phyloP scores from a whole-genome alignment of 2,888 invertebrate species.

The Dendrolimus houi region DNA sequence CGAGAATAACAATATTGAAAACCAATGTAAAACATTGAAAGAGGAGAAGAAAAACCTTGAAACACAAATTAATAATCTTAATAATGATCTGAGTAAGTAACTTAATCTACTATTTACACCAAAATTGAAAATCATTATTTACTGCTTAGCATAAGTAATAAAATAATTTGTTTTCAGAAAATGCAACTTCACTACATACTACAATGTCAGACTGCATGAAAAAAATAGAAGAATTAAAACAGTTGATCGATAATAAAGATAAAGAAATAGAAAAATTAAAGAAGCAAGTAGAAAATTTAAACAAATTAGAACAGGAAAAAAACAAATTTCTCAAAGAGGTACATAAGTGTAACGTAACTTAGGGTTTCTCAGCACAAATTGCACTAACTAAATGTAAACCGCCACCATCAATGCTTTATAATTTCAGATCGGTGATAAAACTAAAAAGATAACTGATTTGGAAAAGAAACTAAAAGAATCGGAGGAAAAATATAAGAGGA shows the following conservation, averaged over 20 bases:
- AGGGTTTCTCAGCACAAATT: not conserved
- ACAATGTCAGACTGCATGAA: conserved; percentile 73
- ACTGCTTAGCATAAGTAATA: not conserved
- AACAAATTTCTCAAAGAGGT: conserved; percentile 78
- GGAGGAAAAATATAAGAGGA: conserved; percentile 79
- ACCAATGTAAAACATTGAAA: conserved; percentile 73
- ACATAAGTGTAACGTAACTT: conserved; percentile 7
- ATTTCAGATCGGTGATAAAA: conserved; percentile 77
- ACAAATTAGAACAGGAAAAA: conserved; percentile 72
- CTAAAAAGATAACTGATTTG: conserved; percentile 77
- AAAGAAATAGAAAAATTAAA: conserved; percentile 78
- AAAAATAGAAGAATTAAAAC: conserved; percentile 80
- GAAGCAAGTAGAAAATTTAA: conserved; percentile 70
- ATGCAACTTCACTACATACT: conserved; percentile 68
- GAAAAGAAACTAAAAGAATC: conserved; percentile 81
- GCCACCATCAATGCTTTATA: conserved; percentile 7
- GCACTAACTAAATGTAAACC: not conserved
- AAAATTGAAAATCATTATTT: not conserved
- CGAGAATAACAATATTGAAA: conserved; percentile 49
- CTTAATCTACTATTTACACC: not conserved
- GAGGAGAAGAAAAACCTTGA: conserved; percentile 80
- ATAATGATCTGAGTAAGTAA: conserved; percentile 76
- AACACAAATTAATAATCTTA: conserved; percentile 75
- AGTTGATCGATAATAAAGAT: conserved; percentile 79
- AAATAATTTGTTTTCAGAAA: conserved; percentile 49